phyloP scores from a whole-genome alignment of 53 echinoderm and acorn worm species.

The Zoroaster sp. region DNA sequence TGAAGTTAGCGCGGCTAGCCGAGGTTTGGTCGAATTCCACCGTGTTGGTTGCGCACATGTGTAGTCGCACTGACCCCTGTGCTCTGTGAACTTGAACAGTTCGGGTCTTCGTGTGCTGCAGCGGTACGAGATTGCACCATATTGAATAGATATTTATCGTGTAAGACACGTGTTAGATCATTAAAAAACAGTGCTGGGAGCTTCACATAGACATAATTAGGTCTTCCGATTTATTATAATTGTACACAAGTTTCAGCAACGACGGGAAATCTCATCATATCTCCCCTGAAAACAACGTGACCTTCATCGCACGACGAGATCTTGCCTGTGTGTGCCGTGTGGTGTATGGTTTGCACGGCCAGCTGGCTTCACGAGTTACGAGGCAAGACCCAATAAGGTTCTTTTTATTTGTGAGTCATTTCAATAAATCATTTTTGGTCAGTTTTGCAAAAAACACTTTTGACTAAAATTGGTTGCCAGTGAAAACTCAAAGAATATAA shows the following conservation, averaged over 20 bases:
- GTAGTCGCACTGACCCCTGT: not conserved
- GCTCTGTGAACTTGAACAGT: not conserved
- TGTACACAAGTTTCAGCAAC: not conserved
- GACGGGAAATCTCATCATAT: not conserved
- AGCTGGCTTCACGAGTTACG: not conserved
- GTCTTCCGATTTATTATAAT: not conserved
- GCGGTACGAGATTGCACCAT: conserved; percentile 6
- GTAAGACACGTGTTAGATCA: conserved; percentile 24
- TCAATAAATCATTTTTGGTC: too few relatives aligned
- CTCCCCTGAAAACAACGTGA: not conserved
- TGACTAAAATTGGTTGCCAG: not conserved
- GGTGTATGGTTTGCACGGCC: not conserved
- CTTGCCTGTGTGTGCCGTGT: not conserved
- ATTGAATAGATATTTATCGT: conserved; percentile 20
- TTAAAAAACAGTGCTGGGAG: not conserved
- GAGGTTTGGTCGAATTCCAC: conserved; percentile 47
- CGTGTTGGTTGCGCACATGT: conserved; percentile 44
- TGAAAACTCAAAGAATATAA: not conserved
- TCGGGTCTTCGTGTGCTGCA: not conserved
- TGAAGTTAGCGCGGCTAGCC: conserved; percentile 57
- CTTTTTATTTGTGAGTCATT: too few relatives aligned
- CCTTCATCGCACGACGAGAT: not conserved
- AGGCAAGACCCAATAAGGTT: too few relatives aligned
- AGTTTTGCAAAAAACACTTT: not conserved
- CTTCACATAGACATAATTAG: not conserved